phyloP scores from a whole-genome alignment of 2,888 invertebrate species.

The Drosophila seclusa region DNA sequence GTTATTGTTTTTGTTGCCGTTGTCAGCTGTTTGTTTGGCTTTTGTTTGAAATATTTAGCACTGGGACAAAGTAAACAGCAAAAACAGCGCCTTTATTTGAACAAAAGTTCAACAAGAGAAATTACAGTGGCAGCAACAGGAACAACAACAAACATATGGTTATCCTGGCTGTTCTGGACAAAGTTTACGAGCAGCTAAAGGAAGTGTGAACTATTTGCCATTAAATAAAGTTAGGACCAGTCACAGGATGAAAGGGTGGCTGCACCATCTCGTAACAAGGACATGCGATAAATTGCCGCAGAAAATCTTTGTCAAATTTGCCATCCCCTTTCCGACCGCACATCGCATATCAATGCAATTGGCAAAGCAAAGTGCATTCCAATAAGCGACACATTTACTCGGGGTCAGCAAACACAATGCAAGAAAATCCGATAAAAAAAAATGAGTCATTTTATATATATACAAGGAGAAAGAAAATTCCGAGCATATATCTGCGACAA shows the following conservation, averaged over 20 bases:
- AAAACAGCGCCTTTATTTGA: constrained; percentile 67
- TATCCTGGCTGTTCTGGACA: constrained; percentile 47
- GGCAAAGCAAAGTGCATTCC: constrained; percentile 62
- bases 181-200: constrained; percentile 68
- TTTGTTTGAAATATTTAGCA: constrained; percentile 77
- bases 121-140: constrained; percentile 42
- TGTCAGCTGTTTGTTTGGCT: constrained; percentile 76
- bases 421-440: neutral
- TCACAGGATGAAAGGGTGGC: constrained; percentile 5
- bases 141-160: constrained; percentile 45
- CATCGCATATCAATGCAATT: constrained; percentile 70
- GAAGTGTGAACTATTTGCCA: constrained; percentile 80
- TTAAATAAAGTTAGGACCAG: constrained; percentile 61
- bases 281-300: constrained; percentile 66
- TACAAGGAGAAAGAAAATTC: neutral
- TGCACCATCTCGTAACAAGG: constrained; percentile 26
- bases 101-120: constrained; percentile 69
- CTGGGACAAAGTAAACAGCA: constrained; percentile 60
- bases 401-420: constrained; percentile 19
- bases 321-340: constrained; percentile 46
- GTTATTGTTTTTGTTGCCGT: constrained; percentile 39
- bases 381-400: constrained; percentile 59
- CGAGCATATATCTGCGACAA: constrained; percentile 22
- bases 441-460: neutral
- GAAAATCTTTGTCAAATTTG: constrained; percentile 71